phyloP scores from a whole-genome alignment of 2,888 invertebrate genomes.

The Pyrocoelia pectoralis region DNA sequence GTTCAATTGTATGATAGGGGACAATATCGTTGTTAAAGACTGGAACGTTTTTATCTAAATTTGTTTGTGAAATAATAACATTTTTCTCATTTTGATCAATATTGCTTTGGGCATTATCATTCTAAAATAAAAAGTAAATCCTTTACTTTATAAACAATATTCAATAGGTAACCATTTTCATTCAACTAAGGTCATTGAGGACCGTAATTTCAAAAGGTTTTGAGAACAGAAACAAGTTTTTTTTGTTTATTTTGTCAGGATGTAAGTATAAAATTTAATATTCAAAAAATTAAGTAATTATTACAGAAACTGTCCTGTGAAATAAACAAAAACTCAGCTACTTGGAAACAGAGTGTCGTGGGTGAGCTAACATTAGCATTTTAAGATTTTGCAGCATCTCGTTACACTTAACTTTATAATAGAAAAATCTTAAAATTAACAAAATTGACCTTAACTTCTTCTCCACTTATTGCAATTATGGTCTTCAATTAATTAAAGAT shows the following conservation, averaged over 20 bases:
- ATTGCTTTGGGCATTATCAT: not conserved
- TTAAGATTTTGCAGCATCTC: not conserved
- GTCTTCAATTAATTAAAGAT: conserved; percentile 4
- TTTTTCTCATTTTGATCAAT: conserved; percentile 1
- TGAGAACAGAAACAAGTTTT: not conserved
- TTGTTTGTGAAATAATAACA: not conserved
- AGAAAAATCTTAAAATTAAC: conserved; percentile 1
- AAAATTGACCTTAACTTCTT: not conserved
- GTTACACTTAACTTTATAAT: not conserved
- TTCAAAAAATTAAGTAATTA: too few species aligned
- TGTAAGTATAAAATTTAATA: too few species aligned
- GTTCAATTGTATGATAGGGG: not conserved
- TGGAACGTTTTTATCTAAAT: not conserved
- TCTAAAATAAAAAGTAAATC: not conserved
- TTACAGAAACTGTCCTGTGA: too few species aligned
- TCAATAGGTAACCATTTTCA: not conserved
- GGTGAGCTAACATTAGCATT: not conserved
- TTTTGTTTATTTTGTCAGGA: too few species aligned
- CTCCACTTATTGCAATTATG: conserved; percentile 1
- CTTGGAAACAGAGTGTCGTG: not conserved
- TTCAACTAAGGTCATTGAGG: conserved; percentile 3
- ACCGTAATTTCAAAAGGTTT: not conserved
- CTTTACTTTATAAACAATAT: not conserved
- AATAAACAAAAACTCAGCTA: too few species aligned
- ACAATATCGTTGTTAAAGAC: conserved; percentile 5